Conservation (phyloP, 2,113 vertebrate genomes). For the Lontra canadensis region DNA sequence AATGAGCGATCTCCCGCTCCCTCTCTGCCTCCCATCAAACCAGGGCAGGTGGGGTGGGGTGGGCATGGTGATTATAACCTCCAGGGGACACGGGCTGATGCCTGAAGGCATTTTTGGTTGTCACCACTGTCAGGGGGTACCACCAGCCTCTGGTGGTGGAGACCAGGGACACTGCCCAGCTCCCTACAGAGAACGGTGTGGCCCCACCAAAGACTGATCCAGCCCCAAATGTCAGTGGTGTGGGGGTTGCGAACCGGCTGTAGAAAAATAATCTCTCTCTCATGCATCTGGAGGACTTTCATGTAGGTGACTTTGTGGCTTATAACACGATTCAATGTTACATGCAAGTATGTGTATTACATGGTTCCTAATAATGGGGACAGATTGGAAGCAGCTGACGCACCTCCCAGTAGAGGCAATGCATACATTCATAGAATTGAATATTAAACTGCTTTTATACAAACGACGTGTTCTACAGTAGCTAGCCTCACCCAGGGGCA, state of each 20-base stretch:
- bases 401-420: not conserved
- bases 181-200: no score
- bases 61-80: not conserved
- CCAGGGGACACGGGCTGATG: not conserved
- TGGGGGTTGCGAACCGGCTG: accelerated
- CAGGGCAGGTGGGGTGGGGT: not conserved
- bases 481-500: not conserved
- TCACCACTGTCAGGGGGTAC: not conserved
- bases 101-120: not conserved
- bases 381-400: not conserved
- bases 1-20: not conserved
- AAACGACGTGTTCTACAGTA: not conserved
- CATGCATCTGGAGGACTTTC: not conserved
- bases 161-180: not conserved
- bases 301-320: not conserved
- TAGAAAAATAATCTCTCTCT: not conserved
- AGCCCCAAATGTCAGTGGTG: not conserved
- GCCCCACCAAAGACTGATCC: not conserved
- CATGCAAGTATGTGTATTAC: not conserved
- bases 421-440: not conserved
- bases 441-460: not conserved
- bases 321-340: not conserved
- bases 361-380: not conserved
- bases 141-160: not conserved
- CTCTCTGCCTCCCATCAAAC: not conserved